Evolutionary conservation across 1,140 invertebrate genomes (phyloP), one percentile per base, ranked within the genome.

Genomic region (Solen grandis): DNA sequence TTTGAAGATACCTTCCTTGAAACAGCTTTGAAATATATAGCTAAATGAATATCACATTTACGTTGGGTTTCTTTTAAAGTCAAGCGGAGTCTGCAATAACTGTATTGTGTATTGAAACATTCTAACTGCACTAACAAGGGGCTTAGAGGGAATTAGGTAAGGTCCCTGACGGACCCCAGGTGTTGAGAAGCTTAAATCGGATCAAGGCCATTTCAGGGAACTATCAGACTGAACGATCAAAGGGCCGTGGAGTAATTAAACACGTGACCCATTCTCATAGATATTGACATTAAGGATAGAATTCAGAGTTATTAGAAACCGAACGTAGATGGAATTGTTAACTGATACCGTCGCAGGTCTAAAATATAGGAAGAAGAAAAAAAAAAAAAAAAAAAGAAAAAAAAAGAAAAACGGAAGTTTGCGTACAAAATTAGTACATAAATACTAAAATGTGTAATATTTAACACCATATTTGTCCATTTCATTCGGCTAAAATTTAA

Each of bases 131-230:
- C 57, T 54, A 70, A 55, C 52, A 70, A 70, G 27, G 52, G 31
- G 68, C 68, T 70, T 70, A 70, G 27, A 19, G 68, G 50, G 68
- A 19, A 29, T 57, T 5, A 70, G 35, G n/a, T 69, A 27, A 29
- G 22, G 19, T 60, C 27, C 33, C 2, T 60, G 19, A 27, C 14
- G 13, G 73, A 41, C n/a, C 62, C 55, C 74, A 76, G 74, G 74
- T 76, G 74, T 76, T 76, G 57, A 66, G 36, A 52, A 63, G 50
- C 25, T 19, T 22, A 54, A 76, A 76, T 76, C 74, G 59, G 74
- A 66, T 76, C 66, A 76, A 33, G 62, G 62, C 59, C 13, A n/a
- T 35, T 60, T 54, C 59, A 76, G 52, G 74, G 59, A 63, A 76
- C 50, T 25, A 35, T 63, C 66, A 62, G 66, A 76, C 57, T 52